Evolutionary conservation across 2,797 vertebrate genomes (phyloP), one percentile per base, ranked within the genome.

Genomic region (Danio albolineatus): DNA sequence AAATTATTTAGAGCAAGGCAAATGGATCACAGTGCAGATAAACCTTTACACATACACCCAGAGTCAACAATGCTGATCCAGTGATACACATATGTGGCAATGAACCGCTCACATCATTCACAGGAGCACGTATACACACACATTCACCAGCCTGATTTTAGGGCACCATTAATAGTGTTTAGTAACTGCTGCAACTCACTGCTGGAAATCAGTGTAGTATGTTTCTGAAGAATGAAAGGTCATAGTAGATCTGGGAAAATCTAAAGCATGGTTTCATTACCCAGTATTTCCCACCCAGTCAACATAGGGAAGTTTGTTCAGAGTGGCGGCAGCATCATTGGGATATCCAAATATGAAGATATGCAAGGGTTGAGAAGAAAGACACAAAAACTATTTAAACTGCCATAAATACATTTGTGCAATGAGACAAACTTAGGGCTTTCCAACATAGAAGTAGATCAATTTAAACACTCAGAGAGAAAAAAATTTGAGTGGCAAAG

Each of bases 21-120:
- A 92, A 97, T 96, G 96, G 96, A 96, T 97, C 95, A 98, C 97
- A 98, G 97, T 98, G 97, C 96, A 94, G 96, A 85, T 62, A 80
- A 44, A 92, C 53, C 80, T 75, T 85, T 71, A 85, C 82, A 83
- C 74, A 71, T 67, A 76, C 71, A 57, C 43, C 59, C 79, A 70
- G 41, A 60, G 76, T 21, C 62, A 54, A 51, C 51, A 59, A 65
- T 56, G 56, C 78, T 76, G 41, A 62, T 76, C 44, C 75, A 60
- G 61, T 43, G 51, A n/a, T 64, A 44, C 19, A 76, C 17, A 1
- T 14, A 38, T 49, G 57, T 44, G 57, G 5, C 67, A 73, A 10
- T 54, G 54, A 73, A n/a, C 44, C 14, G 10, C 6, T 48, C 13
- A 2, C 10, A 10, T 59, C 36, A 36, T n/a, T n/a, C 46, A 38